Base-by-base conservation (phyloP, 2,888 invertebrate species). In the Hartigia nigra region DNA sequence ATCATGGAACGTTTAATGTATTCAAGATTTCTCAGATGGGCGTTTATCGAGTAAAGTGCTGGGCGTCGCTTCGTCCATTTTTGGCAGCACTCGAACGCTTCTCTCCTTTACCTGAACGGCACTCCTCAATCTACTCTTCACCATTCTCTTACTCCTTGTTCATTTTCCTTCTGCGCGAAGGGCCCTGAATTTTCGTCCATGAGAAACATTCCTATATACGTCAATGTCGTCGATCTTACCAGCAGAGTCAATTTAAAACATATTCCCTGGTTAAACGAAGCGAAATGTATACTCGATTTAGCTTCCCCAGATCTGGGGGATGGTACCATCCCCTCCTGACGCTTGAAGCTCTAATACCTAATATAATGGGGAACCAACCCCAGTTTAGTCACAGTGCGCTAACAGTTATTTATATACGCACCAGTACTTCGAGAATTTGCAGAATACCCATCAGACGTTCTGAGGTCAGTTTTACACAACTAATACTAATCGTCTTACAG, bases 201-300 rank as follows among this genome's bases (percentile, higher is more conserved):
- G 1, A 55, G 9, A 1, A 55, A 55, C 23, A 23, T 55, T 55
- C 2, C 39, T 55, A 55, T 55, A 55, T 55, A 55, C 39, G 14
- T 55, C 39, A 55, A 23, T 55, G 39, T 70, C 70, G 39, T 85
- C 86, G 85, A 86, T 80, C 78, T 74, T 81, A 77, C 77, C 78
- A 74, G 82, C 76, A 77, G 83, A 89, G 86, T 88, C 85, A 90
- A 90, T 91, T 88, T 86, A 90, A 90, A 91, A 88, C 91, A 91
- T 91, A 91, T 91, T 91, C 88, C 84, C 79, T 80, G 86, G 84
- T 88, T 89, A 87, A 91, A 90, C 90, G 89, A 89, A 91, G 87
- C 89, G 91, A 88, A 90, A 91, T 88, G 88, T 89, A 89, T 88
- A 88, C 88, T 88, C 89, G 90, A 90, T 91, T 90, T 90, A 89